Evolutionary conservation across 2,113 vertebrate genomes (phyloP).

Genomic region (Psittacula cyanocephala): DNA sequence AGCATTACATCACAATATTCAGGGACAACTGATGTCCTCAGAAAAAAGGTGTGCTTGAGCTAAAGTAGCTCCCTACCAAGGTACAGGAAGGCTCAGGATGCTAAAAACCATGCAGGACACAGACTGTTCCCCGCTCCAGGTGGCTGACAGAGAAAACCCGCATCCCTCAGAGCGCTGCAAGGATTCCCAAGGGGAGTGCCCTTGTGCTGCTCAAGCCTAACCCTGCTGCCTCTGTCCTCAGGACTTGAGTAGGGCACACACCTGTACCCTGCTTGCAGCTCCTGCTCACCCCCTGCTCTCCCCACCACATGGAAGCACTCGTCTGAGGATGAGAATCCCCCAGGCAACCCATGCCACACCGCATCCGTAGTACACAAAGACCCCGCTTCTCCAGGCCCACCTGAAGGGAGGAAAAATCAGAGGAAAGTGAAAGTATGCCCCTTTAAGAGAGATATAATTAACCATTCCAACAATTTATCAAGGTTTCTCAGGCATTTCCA

Average conservation of each 20-base stretch:
- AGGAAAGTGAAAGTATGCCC: neutral
- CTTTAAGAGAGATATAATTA: conserved; percentile 6
- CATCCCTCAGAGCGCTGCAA: neutral
- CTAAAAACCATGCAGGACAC: neutral
- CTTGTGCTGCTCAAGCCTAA: neutral
- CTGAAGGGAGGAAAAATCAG: neutral
- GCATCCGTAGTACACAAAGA: neutral
- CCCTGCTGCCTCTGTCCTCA: neutral
- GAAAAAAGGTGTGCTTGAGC: neutral
- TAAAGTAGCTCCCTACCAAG: neutral
- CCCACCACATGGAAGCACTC: neutral
- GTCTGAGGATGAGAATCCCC: neutral
- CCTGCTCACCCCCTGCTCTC: neutral
- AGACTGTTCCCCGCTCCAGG: neutral
- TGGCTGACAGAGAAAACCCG: fast-evolving
- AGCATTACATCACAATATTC: neutral
- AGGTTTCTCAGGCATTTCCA: conserved; percentile 29
- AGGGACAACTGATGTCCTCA: neutral
- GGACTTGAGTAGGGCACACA: neutral
- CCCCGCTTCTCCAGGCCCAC: neutral
- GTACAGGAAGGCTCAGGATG: neutral
- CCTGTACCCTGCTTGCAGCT: neutral
- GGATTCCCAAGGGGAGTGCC: neutral
- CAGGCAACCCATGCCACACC: neutral
- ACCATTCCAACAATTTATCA: conserved; percentile 14